phyloP scores from a whole-genome alignment of 2,797 vertebrate genomes.

The Eidolon dupreanum region DNA sequence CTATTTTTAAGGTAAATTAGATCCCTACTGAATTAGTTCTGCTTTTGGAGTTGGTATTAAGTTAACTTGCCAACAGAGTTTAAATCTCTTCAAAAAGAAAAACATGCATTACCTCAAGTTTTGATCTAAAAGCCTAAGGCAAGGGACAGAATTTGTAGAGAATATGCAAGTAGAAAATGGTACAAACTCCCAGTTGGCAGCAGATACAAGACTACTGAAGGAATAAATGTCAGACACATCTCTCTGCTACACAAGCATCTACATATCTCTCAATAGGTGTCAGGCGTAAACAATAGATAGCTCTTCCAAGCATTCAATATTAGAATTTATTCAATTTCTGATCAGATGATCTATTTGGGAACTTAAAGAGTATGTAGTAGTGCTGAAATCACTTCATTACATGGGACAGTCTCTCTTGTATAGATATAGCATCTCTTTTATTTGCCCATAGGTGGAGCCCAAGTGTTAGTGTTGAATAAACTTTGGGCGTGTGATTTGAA shows the following conservation, averaged over 20 bases:
- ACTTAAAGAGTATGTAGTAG: not conserved
- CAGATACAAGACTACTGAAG: not conserved
- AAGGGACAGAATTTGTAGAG: not conserved
- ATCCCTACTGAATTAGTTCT: not conserved
- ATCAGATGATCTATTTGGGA: not conserved
- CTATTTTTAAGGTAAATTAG: constrained; percentile 46
- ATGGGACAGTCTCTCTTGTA: not conserved
- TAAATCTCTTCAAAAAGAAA: constrained; percentile 41
- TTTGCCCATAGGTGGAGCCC: not conserved
- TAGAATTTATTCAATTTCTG: not conserved
- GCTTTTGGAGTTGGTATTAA: constrained; percentile 12
- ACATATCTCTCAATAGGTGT: not conserved
- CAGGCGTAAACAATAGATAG: not conserved
- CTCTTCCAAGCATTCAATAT: not conserved
- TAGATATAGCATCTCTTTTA: not conserved
- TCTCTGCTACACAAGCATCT: not conserved
- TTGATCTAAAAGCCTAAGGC: not conserved
- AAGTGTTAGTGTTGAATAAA: constrained; percentile 44
- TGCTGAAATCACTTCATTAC: not conserved
- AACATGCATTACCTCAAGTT: not conserved
- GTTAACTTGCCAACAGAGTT: not conserved
- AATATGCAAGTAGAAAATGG: constrained; percentile 7
- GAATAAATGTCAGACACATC: not conserved
- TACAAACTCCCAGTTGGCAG: not conserved
- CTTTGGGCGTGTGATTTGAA: not conserved